Conservation (phyloP, 2,888 invertebrate genomes). For the Crocallis elinguaria region DNA sequence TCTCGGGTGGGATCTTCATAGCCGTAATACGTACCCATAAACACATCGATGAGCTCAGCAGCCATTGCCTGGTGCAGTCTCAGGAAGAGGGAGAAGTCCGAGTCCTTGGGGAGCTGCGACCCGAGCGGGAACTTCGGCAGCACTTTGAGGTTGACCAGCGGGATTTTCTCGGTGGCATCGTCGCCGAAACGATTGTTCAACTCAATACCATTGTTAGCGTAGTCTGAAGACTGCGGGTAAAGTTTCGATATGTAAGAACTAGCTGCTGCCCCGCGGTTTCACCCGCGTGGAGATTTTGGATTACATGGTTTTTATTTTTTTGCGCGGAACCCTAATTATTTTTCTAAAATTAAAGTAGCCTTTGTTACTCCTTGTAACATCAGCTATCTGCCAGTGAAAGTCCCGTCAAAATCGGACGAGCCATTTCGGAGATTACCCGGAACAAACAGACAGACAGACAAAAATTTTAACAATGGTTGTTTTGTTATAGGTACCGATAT, state of each 20-base stretch:
- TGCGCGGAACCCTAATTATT: no score
- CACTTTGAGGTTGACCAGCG: conserved; percentile 76
- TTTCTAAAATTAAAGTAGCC: no score
- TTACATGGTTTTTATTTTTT: neutral
- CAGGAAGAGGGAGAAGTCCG: conserved; percentile 90
- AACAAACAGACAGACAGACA: no score
- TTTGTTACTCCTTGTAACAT: no score
- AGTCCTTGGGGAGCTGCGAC: conserved; percentile 83
- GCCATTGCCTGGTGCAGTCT: conserved; percentile 89
- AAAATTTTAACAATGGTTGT: no score
- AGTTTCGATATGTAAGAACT: neutral
- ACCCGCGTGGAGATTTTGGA: no score
- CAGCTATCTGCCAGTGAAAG: no score
- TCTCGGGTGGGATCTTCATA: neutral
- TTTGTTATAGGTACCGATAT: no score
- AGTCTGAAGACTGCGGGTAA: conserved; percentile 65
- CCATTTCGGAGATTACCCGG: no score
- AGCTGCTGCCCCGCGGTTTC: no score
- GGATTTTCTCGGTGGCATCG: conserved; percentile 79
- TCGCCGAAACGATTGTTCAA: conserved; percentile 87
- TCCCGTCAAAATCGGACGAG: no score
- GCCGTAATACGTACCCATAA: conserved; percentile 86
- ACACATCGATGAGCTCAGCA: conserved; percentile 87
- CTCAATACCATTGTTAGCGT: conserved; percentile 82
- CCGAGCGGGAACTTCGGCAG: conserved; percentile 85